A percentile compares a stretch with the other conserved stretches of the same genome.
Conservation (phyloP, 2,113 vertebrate species). For the Pelvicachromis taeniatus region DNA sequence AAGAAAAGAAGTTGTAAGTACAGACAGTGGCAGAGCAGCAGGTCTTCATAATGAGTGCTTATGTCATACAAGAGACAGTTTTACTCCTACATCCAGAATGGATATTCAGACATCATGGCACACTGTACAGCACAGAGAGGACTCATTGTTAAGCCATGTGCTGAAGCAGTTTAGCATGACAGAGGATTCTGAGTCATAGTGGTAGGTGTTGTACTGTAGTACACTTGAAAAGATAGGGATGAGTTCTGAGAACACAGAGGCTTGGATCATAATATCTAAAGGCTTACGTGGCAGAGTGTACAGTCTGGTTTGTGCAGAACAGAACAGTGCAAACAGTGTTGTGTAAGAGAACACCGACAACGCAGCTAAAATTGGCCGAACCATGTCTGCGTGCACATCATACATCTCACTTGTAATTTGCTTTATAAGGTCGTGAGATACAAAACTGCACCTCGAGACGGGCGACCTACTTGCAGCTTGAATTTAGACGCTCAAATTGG, state of each 20-base stretch:
- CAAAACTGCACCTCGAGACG: background rate
- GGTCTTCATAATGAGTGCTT: background rate
- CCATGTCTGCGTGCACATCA: background rate
- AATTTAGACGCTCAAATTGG: constrained; percentile 26
- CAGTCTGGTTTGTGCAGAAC: constrained; percentile 18
- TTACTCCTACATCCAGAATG: constrained; percentile 31
- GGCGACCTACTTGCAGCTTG: constrained; percentile 37
- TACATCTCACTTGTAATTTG: background rate
- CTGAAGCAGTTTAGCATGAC: constrained; percentile 34
- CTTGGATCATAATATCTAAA: constrained; percentile 38
- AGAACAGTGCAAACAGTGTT: background rate
- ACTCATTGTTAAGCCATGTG: constrained; percentile 39
- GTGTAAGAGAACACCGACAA: background rate
- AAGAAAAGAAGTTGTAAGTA: background rate
- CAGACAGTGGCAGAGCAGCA: constrained; percentile 1
- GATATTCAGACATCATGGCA: constrained; percentile 27
- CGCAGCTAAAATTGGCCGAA: background rate
- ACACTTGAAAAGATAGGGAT: constrained; percentile 30
- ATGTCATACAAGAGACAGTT: constrained; percentile 17
- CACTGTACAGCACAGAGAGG: constrained; percentile 19
- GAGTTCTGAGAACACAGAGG: constrained; percentile 28
- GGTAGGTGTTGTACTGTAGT: constrained; percentile 54
- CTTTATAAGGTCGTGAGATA: background rate
- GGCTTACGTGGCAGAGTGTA: constrained; percentile 9
- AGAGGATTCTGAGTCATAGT: constrained; percentile 51